Base-by-base conservation (phyloP, 2,113 vertebrate genomes). In the Gallinago undulata region DNA sequence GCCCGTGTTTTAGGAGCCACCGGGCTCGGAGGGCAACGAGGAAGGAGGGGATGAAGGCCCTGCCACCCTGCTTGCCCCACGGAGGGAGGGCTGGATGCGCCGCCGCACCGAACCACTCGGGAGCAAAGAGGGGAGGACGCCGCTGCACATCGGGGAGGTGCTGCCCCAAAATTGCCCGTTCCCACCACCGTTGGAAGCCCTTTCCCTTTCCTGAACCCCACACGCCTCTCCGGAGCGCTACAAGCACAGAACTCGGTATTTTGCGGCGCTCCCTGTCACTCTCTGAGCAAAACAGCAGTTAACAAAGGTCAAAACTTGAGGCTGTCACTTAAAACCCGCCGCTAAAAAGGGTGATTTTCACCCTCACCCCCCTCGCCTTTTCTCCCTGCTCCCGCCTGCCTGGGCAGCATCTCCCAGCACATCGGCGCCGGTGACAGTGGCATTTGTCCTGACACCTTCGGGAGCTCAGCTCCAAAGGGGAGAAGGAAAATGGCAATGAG, bases 301-400 rank as follows among this genome's bases (percentile, higher is more conserved):
- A 96, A 95, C 89, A 97, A 94, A 96, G 93, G 96, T 96, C 97
- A 96, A 16, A 90, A 89, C 80, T 70, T 56, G 74, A 94, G 89
- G 77, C 62, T 96, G 94, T 81, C 62, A 41, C 89, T 86, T 86
- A 86, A 75, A 91, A 91, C 16, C 9, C 66, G 25, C 24, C 6
- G 7, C 51, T 90, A 91, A 96, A 94, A 51, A 90, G 80, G 62
- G 75, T 43, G 73, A 39, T 87, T 87, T 89, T 50, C 47, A 47
- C 19, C 19, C 47, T 10, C 47, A 48, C 7, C 56, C 48, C 24
- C 30, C 75, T 57, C 56, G 43, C 50, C 41, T 94, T 84, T 82
- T 45, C 69, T 91, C 48, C 64, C 62, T 2, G 4, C 47, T 92
- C 66, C 70, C 3, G 2, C 68, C 41, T 59, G 74, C 81, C 84